Percentiles rank a stretch among this genome's conserved stretches.
phyloP scores from a whole-genome alignment of 2,888 invertebrate genomes.

The Limnephilus marmoratus region DNA sequence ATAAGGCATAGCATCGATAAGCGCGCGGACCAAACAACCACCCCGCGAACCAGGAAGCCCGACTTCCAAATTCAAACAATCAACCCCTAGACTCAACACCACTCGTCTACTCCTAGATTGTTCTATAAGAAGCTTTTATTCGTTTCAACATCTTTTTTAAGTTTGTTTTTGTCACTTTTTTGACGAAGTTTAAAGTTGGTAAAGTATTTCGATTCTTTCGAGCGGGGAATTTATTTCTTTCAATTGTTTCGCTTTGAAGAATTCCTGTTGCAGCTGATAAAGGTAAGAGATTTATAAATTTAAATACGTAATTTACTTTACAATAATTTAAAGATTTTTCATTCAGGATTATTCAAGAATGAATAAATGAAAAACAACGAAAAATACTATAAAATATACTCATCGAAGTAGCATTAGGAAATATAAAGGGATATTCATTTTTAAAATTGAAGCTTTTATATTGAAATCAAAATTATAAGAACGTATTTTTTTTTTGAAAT shows the following conservation, averaged over 20 bases:
- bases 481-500: too few species aligned
- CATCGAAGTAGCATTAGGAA: too few species aligned
- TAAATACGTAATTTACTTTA: not conserved
- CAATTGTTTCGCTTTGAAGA: not conserved
- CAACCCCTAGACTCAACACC: not conserved
- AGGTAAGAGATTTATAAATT: not conserved
- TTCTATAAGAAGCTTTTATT: not conserved
- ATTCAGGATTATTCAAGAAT: too few species aligned
- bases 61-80: constrained; percentile 31
- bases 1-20: constrained; percentile 28
- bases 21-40: constrained; percentile 27
- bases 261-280: not conserved
- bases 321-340: not conserved
- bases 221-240: not conserved
- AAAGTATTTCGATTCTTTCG: not conserved
- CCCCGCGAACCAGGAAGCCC: constrained; percentile 33
- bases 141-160: not conserved
- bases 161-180: not conserved
- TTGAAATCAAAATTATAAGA: too few species aligned
- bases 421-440: too few species aligned
- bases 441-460: too few species aligned
- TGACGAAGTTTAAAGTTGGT: not conserved
- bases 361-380: too few species aligned
- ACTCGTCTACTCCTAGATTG: not conserved
- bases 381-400: too few species aligned